phyloP scores from a whole-genome alignment of 2,797 vertebrate genomes.

The Melanotaenia parkinsoni region DNA sequence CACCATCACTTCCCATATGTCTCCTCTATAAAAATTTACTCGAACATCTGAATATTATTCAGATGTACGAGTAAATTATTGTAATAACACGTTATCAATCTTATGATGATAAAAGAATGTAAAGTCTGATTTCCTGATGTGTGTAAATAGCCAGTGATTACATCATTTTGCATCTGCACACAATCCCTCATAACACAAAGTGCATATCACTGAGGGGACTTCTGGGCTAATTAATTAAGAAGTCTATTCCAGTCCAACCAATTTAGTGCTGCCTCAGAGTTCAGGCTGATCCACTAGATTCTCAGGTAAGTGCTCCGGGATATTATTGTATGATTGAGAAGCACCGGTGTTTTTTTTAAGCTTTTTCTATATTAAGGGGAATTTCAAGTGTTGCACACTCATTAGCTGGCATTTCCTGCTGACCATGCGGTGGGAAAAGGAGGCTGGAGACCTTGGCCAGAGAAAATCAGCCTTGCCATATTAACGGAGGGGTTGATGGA shows the following conservation, averaged over 20 bases:
- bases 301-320: conserved; percentile 36
- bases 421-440: not conserved
- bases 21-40: not conserved
- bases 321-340: conserved; percentile 12
- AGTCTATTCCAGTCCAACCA: conserved; percentile 59
- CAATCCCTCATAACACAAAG: conserved; percentile 15
- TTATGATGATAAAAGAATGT: too few relatives aligned
- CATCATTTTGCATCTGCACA: conserved; percentile 9
- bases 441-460: not conserved
- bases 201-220: conserved; percentile 39
- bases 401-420: not conserved
- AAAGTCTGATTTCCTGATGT: not conserved
- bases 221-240: conserved; percentile 56
- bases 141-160: not conserved
- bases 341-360: not conserved
- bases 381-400: not conserved
- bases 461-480: not conserved
- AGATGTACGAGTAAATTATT: too few relatives aligned
- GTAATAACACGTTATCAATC: too few relatives aligned
- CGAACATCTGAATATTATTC: too few relatives aligned
- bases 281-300: conserved; percentile 29
- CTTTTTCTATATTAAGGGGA: not conserved
- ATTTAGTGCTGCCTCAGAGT: conserved; percentile 61
- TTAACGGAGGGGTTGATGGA: not conserved
- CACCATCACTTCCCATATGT: conserved; percentile 16